These are phyloP conservation scores for Drosophila tanythrix DNA, from an alignment of 2,888 invertebrate species.

Conservation along the genomic window DNA sequence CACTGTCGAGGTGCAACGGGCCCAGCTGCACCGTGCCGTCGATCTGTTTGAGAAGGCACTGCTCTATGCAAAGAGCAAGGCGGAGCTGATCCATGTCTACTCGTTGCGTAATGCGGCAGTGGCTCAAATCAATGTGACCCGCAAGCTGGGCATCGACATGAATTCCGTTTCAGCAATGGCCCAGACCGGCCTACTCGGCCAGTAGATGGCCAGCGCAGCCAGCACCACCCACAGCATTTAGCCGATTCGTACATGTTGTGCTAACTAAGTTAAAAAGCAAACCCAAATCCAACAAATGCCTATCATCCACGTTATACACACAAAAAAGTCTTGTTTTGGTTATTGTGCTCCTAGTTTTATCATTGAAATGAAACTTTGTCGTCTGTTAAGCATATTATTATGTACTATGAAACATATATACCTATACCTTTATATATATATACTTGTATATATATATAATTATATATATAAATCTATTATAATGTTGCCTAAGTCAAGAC, in stretches of 20 bases:
- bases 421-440: slow-evolving; percentile 10
- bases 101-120: slow-evolving; percentile 95
- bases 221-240: slow-evolving; percentile 30
- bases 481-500: slow-evolving; percentile 30
- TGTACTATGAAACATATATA: slow-evolving; percentile 20
- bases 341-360: slow-evolving; percentile 61
- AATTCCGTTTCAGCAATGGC: slow-evolving; percentile 82
- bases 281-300: slow-evolving; percentile 11
- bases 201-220: slow-evolving; percentile 33
- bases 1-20: slow-evolving; percentile 96
- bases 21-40: slow-evolving; percentile 92
- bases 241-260: slow-evolving; percentile 13
- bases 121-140: slow-evolving; percentile 93
- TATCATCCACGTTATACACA: slow-evolving; percentile 54
- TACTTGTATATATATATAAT: slow-evolving; percentile 3
- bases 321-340: slow-evolving; percentile 66
- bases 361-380: slow-evolving; percentile 30
- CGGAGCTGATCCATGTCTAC: slow-evolving; percentile 96
- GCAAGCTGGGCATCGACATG: slow-evolving; percentile 89
- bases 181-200: slow-evolving; percentile 59
- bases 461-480: slow-evolving; percentile 23
- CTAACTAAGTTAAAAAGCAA: slow-evolving; percentile 25
- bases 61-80: slow-evolving; percentile 92
- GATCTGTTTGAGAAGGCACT: slow-evolving; percentile 95
- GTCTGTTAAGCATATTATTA: slow-evolving; percentile 22